Conservation (phyloP, 1,140 invertebrate species). For the Sipha flava region DNA sequence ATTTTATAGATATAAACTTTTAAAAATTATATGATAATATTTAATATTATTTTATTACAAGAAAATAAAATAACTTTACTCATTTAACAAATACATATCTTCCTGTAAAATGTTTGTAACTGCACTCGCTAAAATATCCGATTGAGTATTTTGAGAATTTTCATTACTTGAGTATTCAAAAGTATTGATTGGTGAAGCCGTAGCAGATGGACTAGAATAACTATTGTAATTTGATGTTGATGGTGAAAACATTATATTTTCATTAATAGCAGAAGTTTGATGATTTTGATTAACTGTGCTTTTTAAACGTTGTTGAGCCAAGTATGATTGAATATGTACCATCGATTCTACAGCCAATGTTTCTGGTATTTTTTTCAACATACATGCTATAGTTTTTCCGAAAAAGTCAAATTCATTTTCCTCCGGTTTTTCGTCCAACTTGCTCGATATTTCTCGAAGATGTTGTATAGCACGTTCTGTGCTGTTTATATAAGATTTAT, state of each 20-base stretch:
- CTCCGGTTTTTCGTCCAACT: neutral
- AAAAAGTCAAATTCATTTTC: neutral
- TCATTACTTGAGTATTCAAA: neutral
- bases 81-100: neutral
- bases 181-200: neutral
- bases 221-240: neutral
- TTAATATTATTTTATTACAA: neutral
- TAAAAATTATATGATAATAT: neutral
- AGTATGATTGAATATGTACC: neutral
- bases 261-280: constrained; percentile 35
- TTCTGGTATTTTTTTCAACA: neutral
- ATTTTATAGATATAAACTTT: neutral
- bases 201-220: neutral
- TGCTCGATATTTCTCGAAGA: neutral
- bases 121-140: neutral
- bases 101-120: constrained; percentile 5
- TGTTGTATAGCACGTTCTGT: neutral
- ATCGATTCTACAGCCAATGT: neutral
- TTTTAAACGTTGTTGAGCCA: neutral
- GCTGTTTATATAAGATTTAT: neutral
- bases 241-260: constrained; percentile 6
- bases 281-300: neutral
- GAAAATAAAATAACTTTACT: neutral
- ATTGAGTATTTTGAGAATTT: neutral
- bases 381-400: neutral